These are phyloP conservation scores for Melanotaenia nigrans DNA, from an alignment of 2,797 vertebrate species.

Conservation along the genomic window DNA sequence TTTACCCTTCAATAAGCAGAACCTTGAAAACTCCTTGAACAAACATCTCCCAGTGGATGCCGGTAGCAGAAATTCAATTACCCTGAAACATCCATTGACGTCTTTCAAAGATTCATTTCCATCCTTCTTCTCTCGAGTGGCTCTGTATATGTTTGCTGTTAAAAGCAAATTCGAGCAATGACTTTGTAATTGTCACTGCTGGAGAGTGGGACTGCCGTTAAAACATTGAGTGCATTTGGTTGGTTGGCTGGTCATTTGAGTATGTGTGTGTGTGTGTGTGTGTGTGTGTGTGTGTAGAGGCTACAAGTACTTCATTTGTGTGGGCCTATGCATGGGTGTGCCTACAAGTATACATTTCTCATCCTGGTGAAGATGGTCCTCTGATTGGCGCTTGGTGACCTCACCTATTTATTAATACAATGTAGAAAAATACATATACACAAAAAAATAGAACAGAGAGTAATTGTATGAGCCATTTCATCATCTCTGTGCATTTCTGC, in stretches of 20 bases:
- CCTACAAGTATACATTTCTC: slow-evolving; percentile 56
- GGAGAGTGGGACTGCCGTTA: slow-evolving; percentile 20
- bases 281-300: slow-evolving; percentile 1
- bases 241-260: background rate
- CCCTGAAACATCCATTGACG: slow-evolving; percentile 25
- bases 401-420: slow-evolving; percentile 58
- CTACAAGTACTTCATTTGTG: background rate
- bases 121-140: slow-evolving; percentile 27
- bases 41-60: slow-evolving; percentile 21
- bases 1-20: slow-evolving; percentile 54
- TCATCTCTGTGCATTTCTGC: slow-evolving; percentile 36
- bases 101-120: slow-evolving; percentile 32
- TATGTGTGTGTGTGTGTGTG: slow-evolving; percentile 24
- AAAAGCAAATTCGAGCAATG: slow-evolving; percentile 28
- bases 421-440: slow-evolving; percentile 12
- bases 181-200: slow-evolving; percentile 30
- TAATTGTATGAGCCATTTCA: slow-evolving; percentile 50
- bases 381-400: slow-evolving; percentile 67
- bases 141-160: slow-evolving; percentile 17
- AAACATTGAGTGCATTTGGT: slow-evolving; percentile 10
- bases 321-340: slow-evolving; percentile 18
- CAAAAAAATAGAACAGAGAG: slow-evolving; percentile 16
- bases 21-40: slow-evolving; percentile 57
- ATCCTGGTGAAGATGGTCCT: slow-evolving; percentile 38
- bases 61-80: slow-evolving; percentile 35